These are phyloP conservation scores for Cynodonichthys magdalenae DNA, from an alignment of 2,797 vertebrate species.

Conservation along the genomic window DNA sequence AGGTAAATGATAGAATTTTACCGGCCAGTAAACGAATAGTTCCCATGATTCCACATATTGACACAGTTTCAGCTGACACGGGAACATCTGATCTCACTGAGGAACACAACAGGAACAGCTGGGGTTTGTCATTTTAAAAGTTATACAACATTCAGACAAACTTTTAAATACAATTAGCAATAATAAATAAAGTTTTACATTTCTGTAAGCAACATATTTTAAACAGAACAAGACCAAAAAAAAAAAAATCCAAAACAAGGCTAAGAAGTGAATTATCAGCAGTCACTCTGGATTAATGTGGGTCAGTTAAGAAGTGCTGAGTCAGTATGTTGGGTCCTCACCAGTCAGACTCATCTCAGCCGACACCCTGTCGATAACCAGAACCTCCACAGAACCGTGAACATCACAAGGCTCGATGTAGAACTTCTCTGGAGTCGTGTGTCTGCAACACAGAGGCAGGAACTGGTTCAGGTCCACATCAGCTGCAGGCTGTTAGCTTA, in stretches of 20 bases:
- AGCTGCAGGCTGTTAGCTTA: not conserved
- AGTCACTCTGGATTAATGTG: too few relatives aligned
- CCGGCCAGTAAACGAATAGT: conserved; percentile 94
- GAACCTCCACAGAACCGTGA: conserved; percentile 86
- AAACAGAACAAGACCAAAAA: too few relatives aligned
- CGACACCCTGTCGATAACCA: conserved; percentile 92
- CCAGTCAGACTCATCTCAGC: conserved; percentile 92
- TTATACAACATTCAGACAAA: too few relatives aligned
- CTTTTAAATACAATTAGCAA: too few relatives aligned
- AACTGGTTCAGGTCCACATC: not conserved
- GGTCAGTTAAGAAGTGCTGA: too few relatives aligned
- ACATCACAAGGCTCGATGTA: conserved; percentile 93
- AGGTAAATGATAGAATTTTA: conserved; percentile 57
- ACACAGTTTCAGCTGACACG: conserved; percentile 87
- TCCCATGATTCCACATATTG: conserved; percentile 92
- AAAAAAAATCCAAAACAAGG: too few relatives aligned
- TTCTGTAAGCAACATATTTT: too few relatives aligned
- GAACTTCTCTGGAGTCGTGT: conserved; percentile 92
- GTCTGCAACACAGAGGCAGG: conserved; percentile 69
- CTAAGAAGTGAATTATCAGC: too few relatives aligned
- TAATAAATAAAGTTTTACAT: not conserved
- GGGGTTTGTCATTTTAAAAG: not conserved
- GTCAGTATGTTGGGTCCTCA: conserved; percentile 48
- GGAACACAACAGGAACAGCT: conserved; percentile 31
- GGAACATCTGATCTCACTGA: conserved; percentile 92